These are phyloP conservation scores for Cotesia vestalis DNA, from an alignment of 1,140 invertebrate genomes.

Conservation along the genomic window DNA sequence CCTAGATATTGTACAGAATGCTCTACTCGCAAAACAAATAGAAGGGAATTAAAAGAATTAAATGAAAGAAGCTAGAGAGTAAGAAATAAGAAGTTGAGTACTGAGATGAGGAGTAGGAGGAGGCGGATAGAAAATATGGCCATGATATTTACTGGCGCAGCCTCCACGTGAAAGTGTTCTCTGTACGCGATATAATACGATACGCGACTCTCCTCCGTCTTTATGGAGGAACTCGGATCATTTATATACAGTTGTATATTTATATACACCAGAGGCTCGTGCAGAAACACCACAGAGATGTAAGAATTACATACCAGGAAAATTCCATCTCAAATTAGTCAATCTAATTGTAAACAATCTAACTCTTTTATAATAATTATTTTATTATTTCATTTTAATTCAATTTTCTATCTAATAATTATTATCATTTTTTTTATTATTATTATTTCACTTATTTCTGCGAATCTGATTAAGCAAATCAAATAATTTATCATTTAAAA, in stretches of 20 bases:
- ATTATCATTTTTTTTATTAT: not conserved
- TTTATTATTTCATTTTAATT: not conserved
- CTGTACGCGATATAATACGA: not conserved
- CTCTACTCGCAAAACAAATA: not conserved
- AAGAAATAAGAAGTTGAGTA: not conserved
- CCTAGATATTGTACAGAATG: too few species aligned
- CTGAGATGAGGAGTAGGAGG: slow-evolving; percentile 23
- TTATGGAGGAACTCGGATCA: slow-evolving; percentile 6
- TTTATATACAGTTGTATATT: not conserved
- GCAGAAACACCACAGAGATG: not conserved
- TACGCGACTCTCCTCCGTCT: slow-evolving; percentile 10
- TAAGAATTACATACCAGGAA: not conserved
- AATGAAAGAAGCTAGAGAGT: slow-evolving; percentile 2
- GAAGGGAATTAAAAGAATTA: not conserved
- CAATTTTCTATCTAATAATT: not conserved
- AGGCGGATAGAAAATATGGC: slow-evolving; percentile 42
- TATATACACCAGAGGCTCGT: not conserved
- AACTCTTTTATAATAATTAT: not conserved
- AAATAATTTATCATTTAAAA: too few species aligned
- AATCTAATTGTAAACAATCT: not conserved
- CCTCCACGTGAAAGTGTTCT: slow-evolving; percentile 44
- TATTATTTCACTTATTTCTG: too few species aligned
- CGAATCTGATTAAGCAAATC: too few species aligned
- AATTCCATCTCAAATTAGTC: slow-evolving; percentile 9
- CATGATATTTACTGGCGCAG: slow-evolving; percentile 43